A percentile compares a stretch with the other conserved stretches of the same genome.
These are phyloP conservation scores for Numida meleagris DNA, from an alignment of 2,113 vertebrate species.

Conservation along the genomic window DNA sequence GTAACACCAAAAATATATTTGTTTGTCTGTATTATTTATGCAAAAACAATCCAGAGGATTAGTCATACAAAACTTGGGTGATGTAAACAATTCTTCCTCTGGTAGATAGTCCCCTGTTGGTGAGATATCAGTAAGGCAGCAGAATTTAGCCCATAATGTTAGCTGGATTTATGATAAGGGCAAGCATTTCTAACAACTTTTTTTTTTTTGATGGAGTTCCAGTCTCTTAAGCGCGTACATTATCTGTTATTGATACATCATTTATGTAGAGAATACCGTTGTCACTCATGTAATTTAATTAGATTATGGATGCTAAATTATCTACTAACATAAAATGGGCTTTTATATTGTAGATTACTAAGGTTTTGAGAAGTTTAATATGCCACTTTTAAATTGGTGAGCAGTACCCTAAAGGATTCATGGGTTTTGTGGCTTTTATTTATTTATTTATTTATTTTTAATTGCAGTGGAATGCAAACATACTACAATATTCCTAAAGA, in stretches of 20 bases:
- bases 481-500: conserved; percentile 47
- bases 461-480: conserved; percentile 60
- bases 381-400: conserved; percentile 79
- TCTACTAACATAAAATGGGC: conserved; percentile 79
- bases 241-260: conserved; percentile 71
- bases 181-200: conserved; percentile 54
- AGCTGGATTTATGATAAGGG: conserved; percentile 64
- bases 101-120: background rate
- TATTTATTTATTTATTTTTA: conserved; percentile 51
- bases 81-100: background rate
- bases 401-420: conserved; percentile 76
- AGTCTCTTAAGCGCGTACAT: conserved; percentile 70
- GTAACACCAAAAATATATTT: background rate
- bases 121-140: conserved; percentile 21
- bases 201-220: conserved; percentile 67
- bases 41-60: background rate
- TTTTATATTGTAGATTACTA: conserved; percentile 81
- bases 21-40: background rate
- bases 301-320: conserved; percentile 82
- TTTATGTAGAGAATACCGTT: conserved; percentile 78
- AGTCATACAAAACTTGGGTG: background rate
- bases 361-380: conserved; percentile 81
- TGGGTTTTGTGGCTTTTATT: background rate
- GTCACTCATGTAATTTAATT: conserved; percentile 83
- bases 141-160: conserved; percentile 46